Evolutionary conservation across 2,797 vertebrate species (phyloP).

Genomic region (Orestias chungarensis): DNA sequence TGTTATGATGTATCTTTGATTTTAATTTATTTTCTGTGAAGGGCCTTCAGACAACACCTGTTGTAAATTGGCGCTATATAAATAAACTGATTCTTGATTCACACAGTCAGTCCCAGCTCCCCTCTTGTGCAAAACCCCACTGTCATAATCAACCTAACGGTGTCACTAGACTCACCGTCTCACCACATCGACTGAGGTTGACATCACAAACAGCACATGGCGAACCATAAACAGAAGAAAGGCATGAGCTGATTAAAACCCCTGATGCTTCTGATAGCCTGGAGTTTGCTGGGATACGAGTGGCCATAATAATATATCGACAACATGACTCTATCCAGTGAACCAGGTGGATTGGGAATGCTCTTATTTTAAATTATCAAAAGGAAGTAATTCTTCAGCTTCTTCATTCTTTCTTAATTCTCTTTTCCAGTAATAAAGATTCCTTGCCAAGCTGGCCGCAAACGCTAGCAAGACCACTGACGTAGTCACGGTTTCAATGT

Average conservation of each 20-base stretch:
- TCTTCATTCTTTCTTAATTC: background rate
- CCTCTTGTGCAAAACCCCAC: background rate
- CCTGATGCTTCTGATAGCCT: background rate
- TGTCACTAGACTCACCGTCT: background rate
- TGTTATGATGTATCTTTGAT: too few species aligned
- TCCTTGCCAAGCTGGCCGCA: background rate
- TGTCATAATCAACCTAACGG: background rate
- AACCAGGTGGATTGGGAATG: too few species aligned
- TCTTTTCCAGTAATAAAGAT: background rate
- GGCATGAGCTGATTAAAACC: background rate
- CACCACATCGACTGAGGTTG: background rate
- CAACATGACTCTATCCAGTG: too few species aligned
- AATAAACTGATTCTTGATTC: too few species aligned
- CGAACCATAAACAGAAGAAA: background rate
- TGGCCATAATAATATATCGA: background rate
- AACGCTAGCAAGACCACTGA: background rate
- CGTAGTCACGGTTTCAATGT: background rate
- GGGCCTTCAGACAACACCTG: too few species aligned
- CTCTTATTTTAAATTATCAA: too few species aligned
- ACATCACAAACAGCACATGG: background rate
- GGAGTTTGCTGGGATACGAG: background rate
- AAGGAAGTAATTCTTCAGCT: background rate
- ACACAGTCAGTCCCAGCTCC: background rate
- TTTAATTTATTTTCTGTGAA: too few species aligned
- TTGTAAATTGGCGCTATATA: too few species aligned